These are phyloP conservation scores for Aphrophora alni DNA, from an alignment of 2,888 invertebrate species.

Conservation along the genomic window DNA sequence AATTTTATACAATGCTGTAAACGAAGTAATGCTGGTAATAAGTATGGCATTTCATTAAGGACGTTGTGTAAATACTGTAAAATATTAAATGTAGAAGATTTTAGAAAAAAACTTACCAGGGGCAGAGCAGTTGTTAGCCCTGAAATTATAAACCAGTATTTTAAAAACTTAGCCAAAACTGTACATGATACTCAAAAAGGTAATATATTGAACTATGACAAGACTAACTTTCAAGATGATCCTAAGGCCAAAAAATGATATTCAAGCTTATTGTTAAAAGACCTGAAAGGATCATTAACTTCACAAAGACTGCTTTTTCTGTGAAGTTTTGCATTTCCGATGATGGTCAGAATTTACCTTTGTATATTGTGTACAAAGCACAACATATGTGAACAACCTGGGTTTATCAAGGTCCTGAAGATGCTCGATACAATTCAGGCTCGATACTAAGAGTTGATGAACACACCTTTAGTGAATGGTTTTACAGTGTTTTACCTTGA, in stretches of 20 bases:
- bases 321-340: conserved; percentile 33
- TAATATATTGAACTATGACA: conserved; percentile 30
- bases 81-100: not conserved
- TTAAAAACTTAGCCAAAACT: conserved; percentile 10
- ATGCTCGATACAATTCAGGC: conserved; percentile 48
- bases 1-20: not conserved
- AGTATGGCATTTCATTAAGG: not conserved
- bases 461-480: conserved; percentile 52
- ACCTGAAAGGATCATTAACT: conserved; percentile 50
- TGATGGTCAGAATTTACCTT: conserved; percentile 38
- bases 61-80: not conserved
- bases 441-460: conserved; percentile 53
- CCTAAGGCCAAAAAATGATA: conserved; percentile 8
- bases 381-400: conserved; percentile 43
- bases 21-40: not conserved
- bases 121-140: conserved; percentile 21
- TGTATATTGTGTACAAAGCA: conserved; percentile 41
- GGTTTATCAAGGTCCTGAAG: conserved; percentile 32
- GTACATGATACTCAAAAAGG: not conserved
- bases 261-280: conserved; percentile 46
- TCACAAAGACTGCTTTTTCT: not conserved
- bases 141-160: conserved; percentile 16
- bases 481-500: conserved; percentile 48
- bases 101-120: not conserved
- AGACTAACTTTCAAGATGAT: conserved; percentile 29